Conservation (phyloP, 2,113 vertebrate species). For the Mesitornis unicolor region DNA sequence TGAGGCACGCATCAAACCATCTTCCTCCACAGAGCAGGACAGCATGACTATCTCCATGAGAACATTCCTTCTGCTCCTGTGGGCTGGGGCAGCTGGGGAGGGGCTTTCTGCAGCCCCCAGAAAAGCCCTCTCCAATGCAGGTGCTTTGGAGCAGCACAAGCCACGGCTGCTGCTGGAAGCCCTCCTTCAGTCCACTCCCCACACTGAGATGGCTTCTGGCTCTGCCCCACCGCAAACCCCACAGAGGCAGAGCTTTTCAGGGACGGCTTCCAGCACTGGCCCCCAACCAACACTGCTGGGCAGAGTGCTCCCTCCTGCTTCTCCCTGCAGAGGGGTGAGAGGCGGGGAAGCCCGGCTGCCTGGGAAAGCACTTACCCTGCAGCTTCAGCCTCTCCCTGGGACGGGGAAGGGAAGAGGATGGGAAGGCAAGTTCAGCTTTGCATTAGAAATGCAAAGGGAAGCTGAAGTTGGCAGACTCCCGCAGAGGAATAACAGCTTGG, state of each 20-base stretch:
- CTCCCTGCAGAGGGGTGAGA: background rate
- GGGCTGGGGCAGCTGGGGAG: background rate
- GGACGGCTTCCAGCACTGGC: background rate
- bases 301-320: background rate
- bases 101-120: background rate
- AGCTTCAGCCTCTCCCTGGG: background rate
- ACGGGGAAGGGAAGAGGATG: background rate
- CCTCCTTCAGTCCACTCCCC: background rate
- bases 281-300: accelerated
- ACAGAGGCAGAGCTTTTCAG: background rate
- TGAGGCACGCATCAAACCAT: accelerated
- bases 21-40: no score
- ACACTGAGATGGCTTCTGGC: background rate
- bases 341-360: background rate
- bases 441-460: background rate
- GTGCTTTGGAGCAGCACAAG: background rate
- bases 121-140: accelerated
- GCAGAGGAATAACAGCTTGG: accelerated
- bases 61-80: accelerated
- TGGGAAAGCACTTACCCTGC: background rate
- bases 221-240: background rate
- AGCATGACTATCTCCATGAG: accelerated
- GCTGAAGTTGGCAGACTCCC: background rate
- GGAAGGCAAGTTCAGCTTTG: background rate
- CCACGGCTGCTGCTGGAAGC: background rate